These are phyloP conservation scores for Centropus bengalensis DNA, from an alignment of 2,113 vertebrate genomes.

Conservation along the genomic window DNA sequence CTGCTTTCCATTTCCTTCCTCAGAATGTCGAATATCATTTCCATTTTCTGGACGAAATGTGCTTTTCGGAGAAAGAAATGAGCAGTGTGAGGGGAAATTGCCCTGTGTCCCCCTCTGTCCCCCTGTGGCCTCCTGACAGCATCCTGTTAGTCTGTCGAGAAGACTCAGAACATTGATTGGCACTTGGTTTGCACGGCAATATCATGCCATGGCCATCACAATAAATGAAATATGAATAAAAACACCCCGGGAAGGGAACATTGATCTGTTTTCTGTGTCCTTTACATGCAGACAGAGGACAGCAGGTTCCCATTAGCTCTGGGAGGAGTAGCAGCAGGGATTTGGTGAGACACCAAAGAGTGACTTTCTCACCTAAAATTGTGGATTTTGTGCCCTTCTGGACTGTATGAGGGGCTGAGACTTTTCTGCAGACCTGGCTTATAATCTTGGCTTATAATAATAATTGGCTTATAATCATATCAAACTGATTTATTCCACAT, in stretches of 20 bases:
- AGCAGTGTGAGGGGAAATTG: not conserved
- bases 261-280: not conserved
- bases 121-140: not conserved
- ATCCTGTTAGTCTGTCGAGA: not conserved
- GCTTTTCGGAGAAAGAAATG: not conserved
- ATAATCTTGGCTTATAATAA: too few species aligned
- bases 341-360: not conserved
- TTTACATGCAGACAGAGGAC: not conserved
- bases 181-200: not conserved
- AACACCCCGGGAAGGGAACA: not conserved
- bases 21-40: not conserved
- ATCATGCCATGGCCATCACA: accelerated
- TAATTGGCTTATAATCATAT: not conserved
- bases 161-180: not conserved
- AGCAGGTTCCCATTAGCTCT: not conserved
- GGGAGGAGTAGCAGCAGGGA: not conserved
- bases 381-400: not conserved
- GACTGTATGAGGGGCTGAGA: not conserved
- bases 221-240: not conserved
- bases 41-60: not conserved
- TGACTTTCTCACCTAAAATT: not conserved
- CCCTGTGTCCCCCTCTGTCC: not conserved
- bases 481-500: not conserved
- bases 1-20: not conserved
- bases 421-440: not conserved